Conservation (phyloP, 2,113 vertebrate genomes). For the Nanorana parkeri region DNA sequence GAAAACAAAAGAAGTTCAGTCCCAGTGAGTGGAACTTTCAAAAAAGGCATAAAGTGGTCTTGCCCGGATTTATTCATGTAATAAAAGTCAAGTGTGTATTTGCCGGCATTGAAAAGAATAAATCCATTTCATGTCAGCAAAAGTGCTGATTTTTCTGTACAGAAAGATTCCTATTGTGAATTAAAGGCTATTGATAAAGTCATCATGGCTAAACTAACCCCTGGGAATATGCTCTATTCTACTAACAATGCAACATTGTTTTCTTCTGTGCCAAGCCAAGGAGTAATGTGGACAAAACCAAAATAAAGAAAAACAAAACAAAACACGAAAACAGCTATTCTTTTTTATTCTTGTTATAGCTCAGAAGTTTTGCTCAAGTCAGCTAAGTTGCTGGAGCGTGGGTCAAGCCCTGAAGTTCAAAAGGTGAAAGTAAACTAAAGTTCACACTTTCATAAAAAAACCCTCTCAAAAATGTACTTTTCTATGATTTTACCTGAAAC, state of each 20-base stretch:
- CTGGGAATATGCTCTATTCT: constrained; percentile 10
- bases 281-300: no score
- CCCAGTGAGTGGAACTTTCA: background rate
- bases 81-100: constrained; percentile 10
- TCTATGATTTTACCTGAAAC: no score
- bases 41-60: background rate
- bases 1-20: background rate
- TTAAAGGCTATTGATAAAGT: constrained; percentile 24
- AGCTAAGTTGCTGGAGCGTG: no score
- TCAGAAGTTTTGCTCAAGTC: no score
- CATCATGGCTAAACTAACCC: constrained; percentile 10
- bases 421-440: no score
- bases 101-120: constrained; percentile 23
- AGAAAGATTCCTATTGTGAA: constrained; percentile 21
- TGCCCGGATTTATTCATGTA: background rate
- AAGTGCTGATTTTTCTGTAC: constrained; percentile 6
- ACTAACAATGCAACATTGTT: background rate
- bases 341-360: no score
- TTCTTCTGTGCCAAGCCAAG: no score
- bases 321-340: no score
- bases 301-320: no score
- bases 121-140: constrained; percentile 12
- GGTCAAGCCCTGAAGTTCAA: no score
- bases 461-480: no score
- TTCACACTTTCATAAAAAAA: no score